A percentile compares a stretch with the other conserved stretches of the same genome.
Evolutionary conservation across 2,797 vertebrate genomes (phyloP).

Genomic region (Hippopotamyrus pictus): DNA sequence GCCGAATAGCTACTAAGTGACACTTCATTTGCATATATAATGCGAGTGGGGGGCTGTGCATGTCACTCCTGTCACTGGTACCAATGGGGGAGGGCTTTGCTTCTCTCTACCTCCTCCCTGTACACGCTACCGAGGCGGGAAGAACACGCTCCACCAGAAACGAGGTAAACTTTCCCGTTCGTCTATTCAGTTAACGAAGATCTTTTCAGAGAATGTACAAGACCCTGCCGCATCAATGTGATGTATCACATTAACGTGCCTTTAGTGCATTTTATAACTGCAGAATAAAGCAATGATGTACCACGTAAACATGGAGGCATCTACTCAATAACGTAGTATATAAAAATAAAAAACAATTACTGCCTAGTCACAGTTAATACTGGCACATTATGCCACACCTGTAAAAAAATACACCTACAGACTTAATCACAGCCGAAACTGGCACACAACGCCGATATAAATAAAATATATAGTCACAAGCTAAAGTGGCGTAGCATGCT

Average conservation of each 20-base stretch:
- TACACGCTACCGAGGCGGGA: not conserved
- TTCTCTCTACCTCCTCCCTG: constrained; percentile 14
- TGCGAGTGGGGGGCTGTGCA: constrained; percentile 32
- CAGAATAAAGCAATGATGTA: not conserved
- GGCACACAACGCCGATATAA: not conserved
- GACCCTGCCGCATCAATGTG: not conserved
- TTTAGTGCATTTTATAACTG: not conserved
- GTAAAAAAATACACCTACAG: not conserved
- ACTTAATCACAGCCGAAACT: not conserved
- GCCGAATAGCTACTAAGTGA: constrained; percentile 49
- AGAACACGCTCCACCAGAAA: not conserved
- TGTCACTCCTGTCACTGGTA: constrained; percentile 45
- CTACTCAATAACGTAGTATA: not conserved
- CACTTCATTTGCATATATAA: constrained; percentile 44
- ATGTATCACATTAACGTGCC: not conserved
- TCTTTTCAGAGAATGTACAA: not conserved
- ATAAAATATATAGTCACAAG: not conserved
- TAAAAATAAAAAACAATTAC: not conserved
- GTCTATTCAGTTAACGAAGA: not conserved
- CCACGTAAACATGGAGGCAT: not conserved
- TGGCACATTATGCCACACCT: not conserved
- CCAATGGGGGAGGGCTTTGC: constrained; percentile 31
- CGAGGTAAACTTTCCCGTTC: not conserved
- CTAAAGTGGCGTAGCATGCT: not conserved
- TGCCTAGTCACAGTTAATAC: not conserved